Percentiles rank a stretch among this genome's conserved stretches.
These are phyloP conservation scores for Lutraria lutraria DNA, from an alignment of 2,888 invertebrate genomes.

Conservation along the genomic window DNA sequence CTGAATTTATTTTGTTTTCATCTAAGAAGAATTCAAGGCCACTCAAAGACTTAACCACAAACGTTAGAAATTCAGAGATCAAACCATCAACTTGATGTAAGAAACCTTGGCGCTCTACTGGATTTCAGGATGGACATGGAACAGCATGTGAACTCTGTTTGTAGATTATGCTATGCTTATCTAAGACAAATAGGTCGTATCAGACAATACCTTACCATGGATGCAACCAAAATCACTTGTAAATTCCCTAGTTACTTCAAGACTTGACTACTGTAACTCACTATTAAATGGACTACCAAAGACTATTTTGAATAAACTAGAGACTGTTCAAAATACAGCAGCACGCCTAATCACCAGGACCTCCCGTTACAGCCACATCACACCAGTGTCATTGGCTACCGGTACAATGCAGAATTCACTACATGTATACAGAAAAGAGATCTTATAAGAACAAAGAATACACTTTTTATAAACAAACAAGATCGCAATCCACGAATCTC, in stretches of 20 bases:
- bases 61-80: conserved; percentile 21
- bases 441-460: too few species aligned
- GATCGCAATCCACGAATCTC: too few species aligned
- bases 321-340: conserved; percentile 48
- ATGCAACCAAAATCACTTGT: conserved; percentile 12
- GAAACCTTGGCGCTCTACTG: conserved; percentile 50
- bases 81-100: conserved; percentile 38
- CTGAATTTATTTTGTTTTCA: conserved; percentile 37
- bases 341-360: conserved; percentile 46
- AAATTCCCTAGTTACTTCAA: conserved; percentile 30
- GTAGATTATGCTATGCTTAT: conserved; percentile 6
- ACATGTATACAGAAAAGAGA: conserved; percentile 18
- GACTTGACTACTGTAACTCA: conserved; percentile 40
- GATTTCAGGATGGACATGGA: conserved; percentile 16
- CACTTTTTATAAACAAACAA: too few species aligned
- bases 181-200: not conserved
- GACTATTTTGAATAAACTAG: conserved; percentile 15
- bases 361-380: conserved; percentile 32
- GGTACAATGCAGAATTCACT: conserved; percentile 40
- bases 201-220: not conserved
- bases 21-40: conserved; percentile 34
- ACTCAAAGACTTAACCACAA: conserved; percentile 11
- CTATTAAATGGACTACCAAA: conserved; percentile 21
- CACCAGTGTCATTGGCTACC: conserved; percentile 54
- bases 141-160: conserved; percentile 32